Evolutionary conservation across 2,797 vertebrate species (phyloP).

Genomic region (Pseudochromis fuscus): DNA sequence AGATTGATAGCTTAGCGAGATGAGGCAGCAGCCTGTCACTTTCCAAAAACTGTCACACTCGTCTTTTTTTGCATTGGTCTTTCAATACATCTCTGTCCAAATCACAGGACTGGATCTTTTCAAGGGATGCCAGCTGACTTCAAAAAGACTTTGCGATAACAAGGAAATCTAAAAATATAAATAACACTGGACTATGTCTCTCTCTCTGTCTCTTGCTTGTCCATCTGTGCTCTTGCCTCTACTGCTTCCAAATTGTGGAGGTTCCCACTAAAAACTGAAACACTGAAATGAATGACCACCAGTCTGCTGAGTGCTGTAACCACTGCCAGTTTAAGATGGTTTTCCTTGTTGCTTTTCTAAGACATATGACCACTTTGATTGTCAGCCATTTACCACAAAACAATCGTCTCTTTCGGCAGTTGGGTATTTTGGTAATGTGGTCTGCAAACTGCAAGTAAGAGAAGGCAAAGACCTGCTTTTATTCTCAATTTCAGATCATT

Average conservation of each 20-base stretch:
- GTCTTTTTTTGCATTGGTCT: conserved; percentile 34
- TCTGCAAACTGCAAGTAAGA: conserved; percentile 54
- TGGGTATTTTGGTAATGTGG: conserved; percentile 72
- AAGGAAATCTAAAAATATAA: conserved; percentile 46
- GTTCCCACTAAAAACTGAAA: conserved; percentile 55
- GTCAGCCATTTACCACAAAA: conserved; percentile 71
- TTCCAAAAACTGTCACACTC: conserved; percentile 65
- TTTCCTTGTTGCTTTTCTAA: conserved; percentile 68
- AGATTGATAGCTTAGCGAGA: conserved; percentile 80
- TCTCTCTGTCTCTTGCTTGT: conserved; percentile 13
- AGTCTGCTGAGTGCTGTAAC: conserved; percentile 35
- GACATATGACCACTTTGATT: conserved; percentile 66
- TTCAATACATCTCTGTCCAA: conserved; percentile 60
- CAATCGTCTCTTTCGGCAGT: conserved; percentile 69
- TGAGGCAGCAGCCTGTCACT: conserved; percentile 74
- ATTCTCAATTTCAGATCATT: conserved; percentile 50
- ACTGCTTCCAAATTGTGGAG: conserved; percentile 45
- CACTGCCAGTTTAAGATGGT: conserved; percentile 50
- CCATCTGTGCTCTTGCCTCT: conserved; percentile 41
- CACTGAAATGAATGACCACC: conserved; percentile 52
- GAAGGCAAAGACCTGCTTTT: conserved; percentile 49
- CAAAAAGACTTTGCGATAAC: conserved; percentile 53
- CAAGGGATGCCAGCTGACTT: conserved; percentile 46
- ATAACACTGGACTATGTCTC: conserved; percentile 29
- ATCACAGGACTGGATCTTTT: conserved; percentile 39